Conservation (phyloP, 2,888 invertebrate species). For the Lithophane ornitopus region DNA sequence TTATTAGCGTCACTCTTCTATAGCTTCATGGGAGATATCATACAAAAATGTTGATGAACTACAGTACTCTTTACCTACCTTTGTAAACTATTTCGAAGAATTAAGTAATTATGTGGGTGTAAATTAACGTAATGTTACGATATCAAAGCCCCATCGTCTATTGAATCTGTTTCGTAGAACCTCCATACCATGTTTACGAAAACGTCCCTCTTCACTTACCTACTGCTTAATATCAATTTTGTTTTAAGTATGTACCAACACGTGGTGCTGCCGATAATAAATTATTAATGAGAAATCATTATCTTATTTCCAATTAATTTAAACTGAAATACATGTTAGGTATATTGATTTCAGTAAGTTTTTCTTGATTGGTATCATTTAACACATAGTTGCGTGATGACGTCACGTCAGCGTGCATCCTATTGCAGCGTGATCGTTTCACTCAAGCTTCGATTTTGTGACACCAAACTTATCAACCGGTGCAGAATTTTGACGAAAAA, state of each 20-base stretch:
- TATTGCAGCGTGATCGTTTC: not conserved
- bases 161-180: not conserved
- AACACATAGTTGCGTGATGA: not conserved
- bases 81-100: slow-evolving; percentile 4
- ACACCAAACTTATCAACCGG: not conserved
- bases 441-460: not conserved
- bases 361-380: not conserved
- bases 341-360: not conserved
- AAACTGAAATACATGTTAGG: too few species aligned
- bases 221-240: not conserved
- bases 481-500: not conserved
- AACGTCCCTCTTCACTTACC: not conserved
- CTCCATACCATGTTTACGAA: not conserved
- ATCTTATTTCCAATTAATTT: not conserved
- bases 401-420: not conserved
- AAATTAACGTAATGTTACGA: not conserved
- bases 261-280: too few species aligned
- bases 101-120: too few species aligned
- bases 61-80: not conserved
- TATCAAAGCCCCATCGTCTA: not conserved
- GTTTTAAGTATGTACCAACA: not conserved
- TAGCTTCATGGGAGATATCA: too few species aligned
- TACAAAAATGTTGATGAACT: not conserved
- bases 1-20: not conserved
- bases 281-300: not conserved